Conservation (phyloP, 2,888 invertebrate genomes). For the Eupithecia centaureata region DNA sequence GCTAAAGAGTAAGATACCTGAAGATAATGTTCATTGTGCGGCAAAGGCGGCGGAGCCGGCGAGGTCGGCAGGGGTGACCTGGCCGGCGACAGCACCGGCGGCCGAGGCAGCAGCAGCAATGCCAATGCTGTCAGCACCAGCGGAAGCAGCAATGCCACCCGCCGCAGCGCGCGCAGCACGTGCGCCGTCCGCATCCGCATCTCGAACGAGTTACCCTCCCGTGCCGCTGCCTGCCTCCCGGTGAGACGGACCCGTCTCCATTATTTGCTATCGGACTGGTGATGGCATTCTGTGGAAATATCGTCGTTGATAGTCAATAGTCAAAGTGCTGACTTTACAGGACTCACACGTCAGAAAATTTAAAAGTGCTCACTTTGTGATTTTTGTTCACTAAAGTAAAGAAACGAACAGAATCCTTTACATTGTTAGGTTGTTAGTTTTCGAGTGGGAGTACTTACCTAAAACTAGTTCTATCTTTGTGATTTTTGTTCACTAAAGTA, state of each 20-base stretch:
- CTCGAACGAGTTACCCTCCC: slow-evolving; percentile 39
- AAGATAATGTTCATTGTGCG: slow-evolving; percentile 51
- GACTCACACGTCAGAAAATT: no score
- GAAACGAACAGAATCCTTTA: no score
- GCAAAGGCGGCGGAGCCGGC: slow-evolving; percentile 44
- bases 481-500: no score
- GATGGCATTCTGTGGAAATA: slow-evolving; percentile 29
- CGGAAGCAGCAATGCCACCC: slow-evolving; percentile 78
- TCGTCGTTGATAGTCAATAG: not conserved
- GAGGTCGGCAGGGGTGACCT: slow-evolving; percentile 42
- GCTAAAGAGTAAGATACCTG: slow-evolving; percentile 45
- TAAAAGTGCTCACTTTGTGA: no score
- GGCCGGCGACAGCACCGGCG: slow-evolving; percentile 59
- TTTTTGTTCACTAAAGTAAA: no score
- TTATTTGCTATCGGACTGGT: slow-evolving; percentile 24
- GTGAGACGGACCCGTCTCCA: slow-evolving; percentile 38
- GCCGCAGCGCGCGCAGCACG: slow-evolving; percentile 72
- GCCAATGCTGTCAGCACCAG: slow-evolving; percentile 80
- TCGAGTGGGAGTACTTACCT: no score
- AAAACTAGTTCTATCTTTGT: no score
- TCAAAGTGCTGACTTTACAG: no score
- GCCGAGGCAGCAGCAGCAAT: slow-evolving; percentile 77
- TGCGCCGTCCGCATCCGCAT: slow-evolving; percentile 77
- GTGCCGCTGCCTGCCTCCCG: slow-evolving; percentile 40
- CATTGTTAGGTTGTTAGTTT: no score